Percentiles rank a stretch among this genome's conserved stretches.
phyloP scores from a whole-genome alignment of 1,140 invertebrate species.

The Drosophila teissieri region DNA sequence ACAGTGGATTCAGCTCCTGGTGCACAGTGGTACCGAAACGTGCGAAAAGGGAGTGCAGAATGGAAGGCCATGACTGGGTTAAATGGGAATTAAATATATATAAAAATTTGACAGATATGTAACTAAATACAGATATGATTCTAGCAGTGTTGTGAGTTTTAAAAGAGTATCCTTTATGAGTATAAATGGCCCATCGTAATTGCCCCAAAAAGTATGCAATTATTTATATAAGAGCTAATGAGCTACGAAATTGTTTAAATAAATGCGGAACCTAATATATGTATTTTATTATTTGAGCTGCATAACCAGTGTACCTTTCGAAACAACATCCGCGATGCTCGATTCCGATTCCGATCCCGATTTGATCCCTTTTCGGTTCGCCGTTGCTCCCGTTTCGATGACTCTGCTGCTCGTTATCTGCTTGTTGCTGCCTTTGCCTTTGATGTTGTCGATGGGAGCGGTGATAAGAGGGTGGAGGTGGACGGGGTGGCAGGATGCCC shows the following conservation, averaged over 20 bases:
- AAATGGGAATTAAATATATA: not conserved
- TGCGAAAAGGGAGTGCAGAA: not conserved
- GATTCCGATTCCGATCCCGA: slow-evolving; percentile 15
- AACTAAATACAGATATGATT: too few species aligned
- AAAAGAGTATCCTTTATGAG: too few species aligned
- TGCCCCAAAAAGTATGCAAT: not conserved
- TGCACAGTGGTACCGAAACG: slow-evolving; percentile 9
- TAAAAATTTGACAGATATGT: too few species aligned
- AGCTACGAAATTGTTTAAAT: not conserved
- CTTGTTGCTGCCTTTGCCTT: slow-evolving; percentile 62
- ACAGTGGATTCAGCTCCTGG: slow-evolving; percentile 2
- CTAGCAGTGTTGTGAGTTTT: too few species aligned
- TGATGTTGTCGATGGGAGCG: slow-evolving; percentile 77
- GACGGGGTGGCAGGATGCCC: slow-evolving; percentile 2
- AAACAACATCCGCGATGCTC: not conserved
- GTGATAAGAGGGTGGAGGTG: slow-evolving; percentile 27
- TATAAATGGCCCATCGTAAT: too few species aligned
- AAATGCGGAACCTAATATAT: not conserved
- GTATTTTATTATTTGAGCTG: not conserved
- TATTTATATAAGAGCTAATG: too few species aligned
- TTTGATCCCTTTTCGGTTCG: slow-evolving; percentile 15
- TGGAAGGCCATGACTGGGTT: too few species aligned
- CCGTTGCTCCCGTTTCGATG: slow-evolving; percentile 66
- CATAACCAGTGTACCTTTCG: slow-evolving; percentile 14
- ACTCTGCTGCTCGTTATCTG: slow-evolving; percentile 72